Conservation (phyloP, 1,140 invertebrate genomes). For the Wiebesia pumilae region DNA sequence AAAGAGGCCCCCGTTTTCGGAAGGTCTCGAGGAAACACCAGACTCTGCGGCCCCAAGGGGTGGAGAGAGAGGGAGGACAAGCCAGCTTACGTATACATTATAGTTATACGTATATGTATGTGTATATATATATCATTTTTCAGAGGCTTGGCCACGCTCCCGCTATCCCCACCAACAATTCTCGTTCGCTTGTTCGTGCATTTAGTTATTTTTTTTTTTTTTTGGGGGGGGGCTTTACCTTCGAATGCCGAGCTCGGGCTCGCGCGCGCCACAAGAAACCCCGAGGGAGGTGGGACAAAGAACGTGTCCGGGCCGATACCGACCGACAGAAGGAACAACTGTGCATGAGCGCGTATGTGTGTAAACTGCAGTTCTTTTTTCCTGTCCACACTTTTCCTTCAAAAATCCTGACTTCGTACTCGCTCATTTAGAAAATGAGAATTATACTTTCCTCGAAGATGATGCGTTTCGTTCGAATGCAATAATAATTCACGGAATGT, state of each 20-base stretch:
- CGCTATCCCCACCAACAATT: conserved; percentile 16
- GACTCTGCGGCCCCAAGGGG: neutral
- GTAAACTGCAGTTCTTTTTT: neutral
- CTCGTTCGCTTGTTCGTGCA: neutral
- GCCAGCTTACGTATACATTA: neutral
- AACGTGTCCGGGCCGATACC: neutral
- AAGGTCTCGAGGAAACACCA: neutral
- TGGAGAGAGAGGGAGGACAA: neutral
- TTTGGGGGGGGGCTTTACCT: neutral
- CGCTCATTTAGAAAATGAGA: conserved; percentile 8
- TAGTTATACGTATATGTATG: neutral
- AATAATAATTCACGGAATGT: neutral
- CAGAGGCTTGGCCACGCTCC: conserved; percentile 41
- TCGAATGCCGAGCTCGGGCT: neutral
- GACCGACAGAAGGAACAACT: neutral
- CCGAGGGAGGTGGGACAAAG: conserved; percentile 27
- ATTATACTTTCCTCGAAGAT: conserved; percentile 1
- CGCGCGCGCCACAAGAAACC: conserved; percentile 10
- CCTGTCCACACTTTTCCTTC: neutral
- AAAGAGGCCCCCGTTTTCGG: neutral
- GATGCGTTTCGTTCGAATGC: neutral
- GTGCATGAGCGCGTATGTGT: too few species aligned
- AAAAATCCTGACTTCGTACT: conserved; percentile 26
- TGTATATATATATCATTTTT: conserved; percentile 37
- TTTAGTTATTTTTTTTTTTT: conserved; percentile 3